Evolutionary conservation across 2,113 vertebrate species (phyloP), one percentile per base, ranked within the genome.

Genomic region (Macquaria ambigua): DNA sequence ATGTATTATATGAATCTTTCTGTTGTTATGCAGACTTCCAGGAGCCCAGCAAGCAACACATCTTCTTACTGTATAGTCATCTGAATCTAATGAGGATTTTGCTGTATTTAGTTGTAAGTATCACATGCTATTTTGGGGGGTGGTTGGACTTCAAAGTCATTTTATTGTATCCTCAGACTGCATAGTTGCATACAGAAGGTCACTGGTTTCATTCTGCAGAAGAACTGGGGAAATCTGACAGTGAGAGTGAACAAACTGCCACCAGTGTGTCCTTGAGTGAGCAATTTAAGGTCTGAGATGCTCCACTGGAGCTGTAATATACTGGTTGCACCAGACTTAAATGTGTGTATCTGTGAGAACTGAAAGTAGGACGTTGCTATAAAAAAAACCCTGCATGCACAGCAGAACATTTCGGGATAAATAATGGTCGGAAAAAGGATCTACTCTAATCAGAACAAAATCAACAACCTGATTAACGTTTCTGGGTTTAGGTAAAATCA

Each of bases 151-250:
- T 83, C 62, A 71, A 80, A 62, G 63, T 66, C 20, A 46, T 28
- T 6, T 66, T 56, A 8, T 28, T 31, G 25, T 48, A 16, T 69
- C 59, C 46, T 70, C 37, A 53, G 80, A 20, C 72, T 16, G 0
- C 10, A 61, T 16, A 15, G 23, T 25, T 76, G 59, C 39, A 52
- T 21, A 53, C 8, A n/a, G 43, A 66, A 83, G 53, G 66, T 72
- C 61, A 64, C 34, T n/a, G 25, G 63, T 74, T 86, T 83, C 84
- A 77, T 59, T 77, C 59, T 72, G 2, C 46, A 31, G 20, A 79
- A 79, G 39, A 43, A 67, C 25, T 28, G 50, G 46, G 31, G 37
- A 72, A 23, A 71, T 69, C 9, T 18, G 0, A 37, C 34, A 46
- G 64, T 71, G 3, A 58, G 41, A 61, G 41, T 59, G 46, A 80